These are phyloP conservation scores for Taeniopygia guttata DNA, from an alignment of 2,797 vertebrate genomes.

Conservation along the genomic window DNA sequence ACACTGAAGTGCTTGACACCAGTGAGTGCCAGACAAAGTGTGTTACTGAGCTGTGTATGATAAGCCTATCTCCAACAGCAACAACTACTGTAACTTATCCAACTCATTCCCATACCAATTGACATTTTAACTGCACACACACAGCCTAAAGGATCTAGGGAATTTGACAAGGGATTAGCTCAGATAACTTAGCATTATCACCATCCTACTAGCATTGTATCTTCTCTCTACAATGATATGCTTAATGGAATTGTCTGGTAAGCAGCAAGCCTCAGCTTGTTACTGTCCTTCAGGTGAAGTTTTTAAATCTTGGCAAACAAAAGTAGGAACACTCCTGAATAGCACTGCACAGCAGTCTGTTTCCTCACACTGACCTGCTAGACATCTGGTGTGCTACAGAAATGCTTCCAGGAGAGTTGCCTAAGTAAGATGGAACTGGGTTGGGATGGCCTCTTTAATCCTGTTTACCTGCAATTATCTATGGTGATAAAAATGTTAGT, in stretches of 20 bases:
- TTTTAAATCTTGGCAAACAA: neutral
- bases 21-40: neutral
- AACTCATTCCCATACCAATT: neutral
- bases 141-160: constrained; percentile 33
- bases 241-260: neutral
- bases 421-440: neutral
- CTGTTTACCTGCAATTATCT: neutral
- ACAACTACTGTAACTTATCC: constrained; percentile 24
- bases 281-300: neutral
- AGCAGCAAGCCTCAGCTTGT: neutral
- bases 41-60: neutral
- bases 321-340: neutral
- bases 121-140: neutral
- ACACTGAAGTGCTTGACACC: constrained; percentile 7
- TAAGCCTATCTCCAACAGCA: neutral
- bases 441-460: neutral
- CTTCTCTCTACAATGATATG: neutral
- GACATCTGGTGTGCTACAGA: neutral
- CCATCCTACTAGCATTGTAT: neutral
- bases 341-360: neutral
- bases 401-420: neutral
- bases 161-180: constrained; percentile 65
- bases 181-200: constrained; percentile 36
- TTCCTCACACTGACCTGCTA: neutral
- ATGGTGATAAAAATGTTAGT: neutral